Base-by-base conservation (phyloP, 1,140 invertebrate species). In the Oreohelix idahoensis region DNA sequence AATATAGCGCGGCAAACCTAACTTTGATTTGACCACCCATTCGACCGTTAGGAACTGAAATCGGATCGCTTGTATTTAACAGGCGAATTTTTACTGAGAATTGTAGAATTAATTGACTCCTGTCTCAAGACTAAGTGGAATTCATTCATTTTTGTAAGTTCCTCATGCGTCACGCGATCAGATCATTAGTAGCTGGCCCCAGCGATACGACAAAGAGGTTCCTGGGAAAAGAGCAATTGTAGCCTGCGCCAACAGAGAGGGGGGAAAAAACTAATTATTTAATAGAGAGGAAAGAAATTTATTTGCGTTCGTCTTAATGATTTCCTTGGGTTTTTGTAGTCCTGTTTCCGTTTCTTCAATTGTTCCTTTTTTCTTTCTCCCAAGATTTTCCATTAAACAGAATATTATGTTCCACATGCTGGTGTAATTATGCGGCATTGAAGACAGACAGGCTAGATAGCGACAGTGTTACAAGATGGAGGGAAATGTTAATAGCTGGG, bases 41-140 rank as follows among this genome's bases (percentile, higher is more conserved):
- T 13, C 38, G 26, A 73, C 36, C 71, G 71, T 39, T 32, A 8
- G 5, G 63, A 23, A 66, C 29, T 76, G 74, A 76, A 76, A 76
- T 76, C 74, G 45, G 74, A 76, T 45, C 42, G 74, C 32, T 49
- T 76, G 38, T 51, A 76, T 76, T 76, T 29, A 76, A 76, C 45
- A 35, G 39, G 32, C 32, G 74, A n/a, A 53, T 45, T 45, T 58
- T 76, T 76, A 29, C 38, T 10, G 10, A 49, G 74, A 51, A 73
- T 42, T 73, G 71, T 73, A 73, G 23, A 76, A 76, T 76, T 76
- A 76, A 76, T 76, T 76, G 74, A 76, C 74, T 76, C 45, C 45
- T 76, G 74, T 76, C 74, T 76, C 45, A 76, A 76, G 39, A 76
- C 38, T 76, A 76, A 76, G 74, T 76, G 74, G 74, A 35, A 35